These are phyloP conservation scores for Dreissena polymorpha DNA, from an alignment of 1,140 invertebrate species.

Conservation along the genomic window DNA sequence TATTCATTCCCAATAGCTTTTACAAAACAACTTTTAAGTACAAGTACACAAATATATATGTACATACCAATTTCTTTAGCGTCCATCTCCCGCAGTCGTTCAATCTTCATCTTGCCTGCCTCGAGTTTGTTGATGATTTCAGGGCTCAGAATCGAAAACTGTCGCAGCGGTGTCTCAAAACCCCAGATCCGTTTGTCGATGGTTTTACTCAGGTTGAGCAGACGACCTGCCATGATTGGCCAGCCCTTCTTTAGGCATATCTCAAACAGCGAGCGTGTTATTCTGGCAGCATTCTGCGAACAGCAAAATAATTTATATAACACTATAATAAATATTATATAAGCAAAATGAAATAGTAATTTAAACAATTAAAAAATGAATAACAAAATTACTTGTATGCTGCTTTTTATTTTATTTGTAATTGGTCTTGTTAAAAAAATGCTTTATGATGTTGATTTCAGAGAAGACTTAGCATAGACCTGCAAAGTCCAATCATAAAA, in stretches of 20 bases:
- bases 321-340: too few species aligned
- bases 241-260: constrained; percentile 94
- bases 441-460: too few species aligned
- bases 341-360: too few species aligned
- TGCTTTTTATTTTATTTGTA: too few species aligned
- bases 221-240: constrained; percentile 90
- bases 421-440: too few species aligned
- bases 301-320: too few species aligned
- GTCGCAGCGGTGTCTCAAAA: constrained; percentile 90
- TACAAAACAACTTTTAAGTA: too few species aligned
- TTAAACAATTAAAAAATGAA: too few species aligned
- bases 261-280: constrained; percentile 96
- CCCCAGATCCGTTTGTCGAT: constrained; percentile 89
- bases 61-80: constrained; percentile 89
- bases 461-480: too few species aligned
- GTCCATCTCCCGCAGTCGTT: constrained; percentile 92
- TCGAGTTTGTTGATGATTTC: constrained; percentile 93
- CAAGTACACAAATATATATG: neutral
- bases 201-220: constrained; percentile 92
- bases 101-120: constrained; percentile 86
- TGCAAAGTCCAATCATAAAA: too few species aligned
- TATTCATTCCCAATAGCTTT: too few species aligned
- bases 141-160: constrained; percentile 89
- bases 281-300: constrained; percentile 91
- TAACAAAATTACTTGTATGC: too few species aligned